Percentiles rank a stretch among this genome's conserved stretches.
These are phyloP conservation scores for Otocyon megalotis DNA, from an alignment of 2,113 vertebrate species.

Conservation along the genomic window DNA sequence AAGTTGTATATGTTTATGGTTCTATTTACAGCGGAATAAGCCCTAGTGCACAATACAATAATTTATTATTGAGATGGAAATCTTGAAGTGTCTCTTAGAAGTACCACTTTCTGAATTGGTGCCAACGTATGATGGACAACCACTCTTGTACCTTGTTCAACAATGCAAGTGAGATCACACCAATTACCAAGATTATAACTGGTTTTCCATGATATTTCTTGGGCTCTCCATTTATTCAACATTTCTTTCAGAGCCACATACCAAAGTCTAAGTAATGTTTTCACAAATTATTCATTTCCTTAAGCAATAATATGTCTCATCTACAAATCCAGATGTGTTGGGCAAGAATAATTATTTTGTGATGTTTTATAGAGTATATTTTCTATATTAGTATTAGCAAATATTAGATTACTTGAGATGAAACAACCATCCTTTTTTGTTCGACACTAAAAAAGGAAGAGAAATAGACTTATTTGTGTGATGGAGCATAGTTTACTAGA, in stretches of 20 bases:
- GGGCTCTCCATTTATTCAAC: background rate
- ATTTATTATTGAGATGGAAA: constrained; percentile 62
- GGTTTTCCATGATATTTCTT: constrained; percentile 33
- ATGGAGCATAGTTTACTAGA: background rate
- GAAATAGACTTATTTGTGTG: background rate
- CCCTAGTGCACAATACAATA: background rate
- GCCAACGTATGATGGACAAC: constrained; percentile 32
- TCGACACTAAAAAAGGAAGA: background rate
- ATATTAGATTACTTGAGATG: background rate
- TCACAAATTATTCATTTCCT: constrained; percentile 25
- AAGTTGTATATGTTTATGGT: background rate
- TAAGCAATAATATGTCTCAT: background rate
- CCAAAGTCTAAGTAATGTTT: constrained; percentile 15
- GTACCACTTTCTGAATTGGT: constrained; percentile 66
- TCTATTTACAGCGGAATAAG: constrained; percentile 29
- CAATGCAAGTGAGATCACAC: constrained; percentile 78
- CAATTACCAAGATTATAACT: constrained; percentile 76
- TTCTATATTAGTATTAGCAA: background rate
- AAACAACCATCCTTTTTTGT: background rate
- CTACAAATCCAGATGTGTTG: background rate
- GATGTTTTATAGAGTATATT: background rate
- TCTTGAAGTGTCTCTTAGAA: constrained; percentile 64
- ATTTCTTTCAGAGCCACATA: background rate
- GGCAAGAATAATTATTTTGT: background rate
- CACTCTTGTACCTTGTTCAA: constrained; percentile 39